Base-by-base conservation (phyloP, 2,888 invertebrate species). In the Bombylius discolor region DNA sequence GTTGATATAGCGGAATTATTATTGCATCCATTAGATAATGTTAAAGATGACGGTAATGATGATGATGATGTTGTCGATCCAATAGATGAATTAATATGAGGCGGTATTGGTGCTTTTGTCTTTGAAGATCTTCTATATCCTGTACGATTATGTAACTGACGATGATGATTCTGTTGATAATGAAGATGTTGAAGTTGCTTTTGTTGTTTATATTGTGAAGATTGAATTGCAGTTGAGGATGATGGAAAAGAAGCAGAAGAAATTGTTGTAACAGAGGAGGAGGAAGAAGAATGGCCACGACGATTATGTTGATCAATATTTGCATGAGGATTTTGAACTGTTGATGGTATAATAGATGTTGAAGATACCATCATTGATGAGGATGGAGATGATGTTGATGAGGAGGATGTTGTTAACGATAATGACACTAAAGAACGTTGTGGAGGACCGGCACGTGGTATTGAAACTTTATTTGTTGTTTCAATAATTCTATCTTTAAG, bases 91-190 rank as follows among this genome's bases (percentile, higher is more conserved):
- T 63, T 64, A 23, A 62, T 55, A 47, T 64, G 62, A 49, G 66
- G 66, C 44, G 68, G 66, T 51, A 66, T 65, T 62, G 68, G 67
- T 56, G 67, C 66, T 61, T 68, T 67, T 56, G 65, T 66, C 62
- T 68, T 68, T 53, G 66, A 8, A 11, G 39, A 66, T 54, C 73
- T 68, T 34, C 73, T 66, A 62, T 67, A 72, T 54, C 67, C 67
- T 42, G 64, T 65, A 50, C 61, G 61, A 59, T 59, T 61, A 51
- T 56, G 61, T 60, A 57, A 60, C 55, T 63, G 58, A 65, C 62
- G 58, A 59, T 63, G 58, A 65, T 62, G 58, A 59, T 57, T 57
- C 59, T 51, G 63, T 62, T 46, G 61, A 59, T 56, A 48, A 47
- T 58, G 60, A 52, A 58, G 62, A n/a, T 44, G 57, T 56, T 47